Evolutionary conservation across 2,888 invertebrate species (phyloP).

Genomic region (Allophyes oxyacanthae): DNA sequence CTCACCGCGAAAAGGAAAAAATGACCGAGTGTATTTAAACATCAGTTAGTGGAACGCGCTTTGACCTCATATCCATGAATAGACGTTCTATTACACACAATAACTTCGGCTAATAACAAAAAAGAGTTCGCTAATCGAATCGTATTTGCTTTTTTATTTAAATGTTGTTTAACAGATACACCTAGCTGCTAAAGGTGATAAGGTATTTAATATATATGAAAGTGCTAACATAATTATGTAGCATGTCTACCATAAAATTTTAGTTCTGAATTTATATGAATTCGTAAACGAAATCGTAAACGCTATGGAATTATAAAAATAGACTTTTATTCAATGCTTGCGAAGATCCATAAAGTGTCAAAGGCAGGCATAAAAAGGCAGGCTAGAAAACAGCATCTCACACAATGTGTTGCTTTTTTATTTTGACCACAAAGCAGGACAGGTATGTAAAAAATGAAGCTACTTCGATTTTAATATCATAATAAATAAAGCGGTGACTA

Average conservation of each 20-base stretch:
- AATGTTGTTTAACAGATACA: no score
- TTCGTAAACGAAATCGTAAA: constrained; percentile 24
- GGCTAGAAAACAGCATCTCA: constrained; percentile 25
- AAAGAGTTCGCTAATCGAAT: constrained; percentile 52
- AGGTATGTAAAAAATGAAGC: constrained; percentile 41
- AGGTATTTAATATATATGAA: constrained; percentile 14
- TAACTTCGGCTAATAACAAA: constrained; percentile 63
- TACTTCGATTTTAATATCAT: constrained; percentile 27
- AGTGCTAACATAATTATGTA: constrained; percentile 6
- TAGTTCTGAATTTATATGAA: constrained; percentile 19
- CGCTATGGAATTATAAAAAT: constrained; percentile 33
- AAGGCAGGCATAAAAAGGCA: constrained; percentile 33
- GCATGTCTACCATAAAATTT: constrained; percentile 7
- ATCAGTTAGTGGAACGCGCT: constrained; percentile 71
- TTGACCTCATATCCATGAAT: constrained; percentile 73
- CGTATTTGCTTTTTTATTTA: constrained; percentile 39
- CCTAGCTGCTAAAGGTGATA: not conserved
- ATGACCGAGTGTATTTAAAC: constrained; percentile 69
- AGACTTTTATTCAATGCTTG: constrained; percentile 38
- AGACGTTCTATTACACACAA: constrained; percentile 58
- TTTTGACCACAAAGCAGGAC: constrained; percentile 45
- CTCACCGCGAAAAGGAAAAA: constrained; percentile 79
- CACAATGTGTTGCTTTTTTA: constrained; percentile 34
- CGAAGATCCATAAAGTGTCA: constrained; percentile 45
- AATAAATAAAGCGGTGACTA: constrained; percentile 39